Evolutionary conservation across 2,113 vertebrate genomes (phyloP).

Genomic region (Oxyruncus cristatus): DNA sequence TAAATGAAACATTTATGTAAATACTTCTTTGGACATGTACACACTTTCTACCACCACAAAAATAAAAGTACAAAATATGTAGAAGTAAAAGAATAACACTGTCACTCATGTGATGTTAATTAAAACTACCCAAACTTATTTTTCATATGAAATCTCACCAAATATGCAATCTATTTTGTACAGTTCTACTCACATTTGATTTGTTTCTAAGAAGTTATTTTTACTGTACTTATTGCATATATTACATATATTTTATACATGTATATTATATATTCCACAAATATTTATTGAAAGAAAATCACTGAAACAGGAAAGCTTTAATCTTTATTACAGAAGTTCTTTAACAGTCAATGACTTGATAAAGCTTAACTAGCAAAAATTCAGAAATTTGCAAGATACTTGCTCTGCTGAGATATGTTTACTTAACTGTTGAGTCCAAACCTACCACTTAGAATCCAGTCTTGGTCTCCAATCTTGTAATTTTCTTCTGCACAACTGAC

Average conservation of each 20-base stretch:
- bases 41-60: neutral
- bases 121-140: neutral
- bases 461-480: neutral
- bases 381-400: neutral
- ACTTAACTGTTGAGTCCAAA: no score
- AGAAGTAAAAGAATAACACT: neutral
- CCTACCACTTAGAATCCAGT: no score
- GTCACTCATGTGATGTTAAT: neutral
- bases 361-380: neutral
- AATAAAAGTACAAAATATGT: neutral
- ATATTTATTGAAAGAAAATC: neutral
- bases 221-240: neutral
- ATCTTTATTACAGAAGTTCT: neutral
- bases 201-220: neutral
- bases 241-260: neutral
- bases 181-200: neutral
- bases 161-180: neutral
- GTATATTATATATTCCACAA: neutral
- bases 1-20: neutral
- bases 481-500: neutral
- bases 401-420: neutral
- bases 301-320: neutral
- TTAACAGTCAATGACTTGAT: neutral
- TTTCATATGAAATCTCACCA: neutral
- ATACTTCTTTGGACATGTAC: fast-evolving